Base-by-base conservation (phyloP, 2,113 vertebrate genomes). In the Poeciliopsis turrubarensis region DNA sequence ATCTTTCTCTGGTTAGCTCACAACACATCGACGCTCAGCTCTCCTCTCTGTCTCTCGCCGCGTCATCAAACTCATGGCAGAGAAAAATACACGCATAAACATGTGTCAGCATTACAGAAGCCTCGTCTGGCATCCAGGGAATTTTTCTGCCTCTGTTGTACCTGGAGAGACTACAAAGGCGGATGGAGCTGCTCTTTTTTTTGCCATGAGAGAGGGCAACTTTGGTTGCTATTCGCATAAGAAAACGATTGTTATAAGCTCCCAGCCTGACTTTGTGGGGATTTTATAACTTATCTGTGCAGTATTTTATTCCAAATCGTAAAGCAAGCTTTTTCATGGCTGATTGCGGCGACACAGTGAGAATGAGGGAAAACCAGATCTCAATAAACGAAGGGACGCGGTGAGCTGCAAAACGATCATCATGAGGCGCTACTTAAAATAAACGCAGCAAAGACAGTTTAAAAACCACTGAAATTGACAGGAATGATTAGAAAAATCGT, bases 111-210 rank as follows among this genome's bases (percentile, higher is more conserved):
- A 75, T 64, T 70, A 83, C 84, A 82, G 72, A 88, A 81, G 76
- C 67, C 65, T 39, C 65, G 64, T 81, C 80, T 84, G 80, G 82
- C 83, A 77, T 72, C 60, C 37, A 22, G 54, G 57, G 77, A 71
- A 60, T 85, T 73, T 66, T 79, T 82, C 31, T 32, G 60, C 70
- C 73, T 72, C 60, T 51, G 31, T 41, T 78, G 2, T n/a, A 77
- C 75, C 84, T 87, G 90, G 84, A 88, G 69, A 17, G 61, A 86
- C 84, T 77, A 84, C 81, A 88, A 82, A 86, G 82, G 65, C 29
- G 72, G 68, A 29, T 60, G 67, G 74, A 37, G 60, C 64, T 44
- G 68, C 76, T 69, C 57, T n/a, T 54, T 37, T 34, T 37, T 37
- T 3, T 72, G 76, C 70, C 68, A 57, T 77, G 41, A 22, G 72